These are phyloP conservation scores for Nematostella vectensis DNA, from an alignment of 92 coral and sea anemone species.

Conservation along the genomic window DNA sequence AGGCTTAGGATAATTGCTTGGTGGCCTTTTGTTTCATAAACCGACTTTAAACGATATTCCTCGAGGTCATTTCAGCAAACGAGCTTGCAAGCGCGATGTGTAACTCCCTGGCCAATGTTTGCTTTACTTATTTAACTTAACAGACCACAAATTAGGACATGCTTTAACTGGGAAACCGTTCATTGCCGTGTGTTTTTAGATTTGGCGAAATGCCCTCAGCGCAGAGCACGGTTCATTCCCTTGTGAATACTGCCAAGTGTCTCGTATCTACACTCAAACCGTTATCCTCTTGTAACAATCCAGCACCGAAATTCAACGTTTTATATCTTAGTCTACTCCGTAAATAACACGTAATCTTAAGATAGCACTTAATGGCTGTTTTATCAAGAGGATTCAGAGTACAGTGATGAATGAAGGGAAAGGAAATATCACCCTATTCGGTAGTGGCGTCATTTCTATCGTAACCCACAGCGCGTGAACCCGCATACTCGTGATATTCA, in stretches of 20 bases:
- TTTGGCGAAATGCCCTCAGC: too few relatives aligned
- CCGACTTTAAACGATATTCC: conserved; percentile 69
- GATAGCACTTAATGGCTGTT: neutral
- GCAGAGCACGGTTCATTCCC: too few relatives aligned
- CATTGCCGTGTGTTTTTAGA: neutral
- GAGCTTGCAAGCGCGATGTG: too few relatives aligned
- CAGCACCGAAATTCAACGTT: too few relatives aligned
- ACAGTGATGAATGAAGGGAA: conserved; percentile 35
- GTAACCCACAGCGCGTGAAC: too few relatives aligned
- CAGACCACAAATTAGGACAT: conserved; percentile 13
- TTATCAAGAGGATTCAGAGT: neutral
- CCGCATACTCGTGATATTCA: too few relatives aligned
- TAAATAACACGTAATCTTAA: neutral
- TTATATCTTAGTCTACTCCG: too few relatives aligned
- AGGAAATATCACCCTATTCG: too few relatives aligned
- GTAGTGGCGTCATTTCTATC: too few relatives aligned
- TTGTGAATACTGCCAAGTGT: too few relatives aligned
- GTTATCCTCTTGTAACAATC: too few relatives aligned
- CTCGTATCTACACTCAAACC: too few relatives aligned
- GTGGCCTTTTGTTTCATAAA: conserved; percentile 31
- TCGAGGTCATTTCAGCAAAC: conserved; percentile 42
- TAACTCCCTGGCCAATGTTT: conserved; percentile 13
- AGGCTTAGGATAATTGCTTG: conserved; percentile 36
- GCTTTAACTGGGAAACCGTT: conserved; percentile 2
- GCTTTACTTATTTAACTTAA: conserved; percentile 12